These are phyloP conservation scores for Hippocampus kuda DNA, from an alignment of 2,797 vertebrate species.

Conservation along the genomic window DNA sequence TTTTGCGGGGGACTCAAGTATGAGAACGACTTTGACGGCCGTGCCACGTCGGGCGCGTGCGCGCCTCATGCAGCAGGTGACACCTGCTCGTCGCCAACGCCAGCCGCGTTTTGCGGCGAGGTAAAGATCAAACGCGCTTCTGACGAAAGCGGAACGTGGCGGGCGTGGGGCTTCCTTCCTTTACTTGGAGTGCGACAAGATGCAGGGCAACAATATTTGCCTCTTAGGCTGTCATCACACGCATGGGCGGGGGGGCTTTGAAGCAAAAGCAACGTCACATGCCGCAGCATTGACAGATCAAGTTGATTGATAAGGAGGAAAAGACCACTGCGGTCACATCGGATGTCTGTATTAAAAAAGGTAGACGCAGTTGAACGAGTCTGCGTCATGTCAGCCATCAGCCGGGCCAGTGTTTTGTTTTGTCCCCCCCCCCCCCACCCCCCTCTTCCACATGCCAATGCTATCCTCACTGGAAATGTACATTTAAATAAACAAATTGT, in stretches of 20 bases:
- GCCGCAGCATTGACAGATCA: constrained; percentile 27
- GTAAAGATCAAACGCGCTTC: not conserved
- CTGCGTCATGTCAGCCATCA: constrained; percentile 41
- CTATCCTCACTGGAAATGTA: constrained; percentile 23
- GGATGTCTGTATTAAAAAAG: constrained; percentile 6
- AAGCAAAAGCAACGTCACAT: constrained; percentile 20
- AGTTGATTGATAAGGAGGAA: constrained; percentile 35
- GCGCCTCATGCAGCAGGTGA: not conserved
- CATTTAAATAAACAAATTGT: constrained; percentile 42
- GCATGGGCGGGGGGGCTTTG: not conserved
- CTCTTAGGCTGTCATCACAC: constrained; percentile 47
- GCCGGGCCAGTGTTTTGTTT: constrained; percentile 19
- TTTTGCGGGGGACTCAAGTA: no score
- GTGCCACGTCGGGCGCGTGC: no score
- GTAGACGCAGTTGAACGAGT: constrained; percentile 18
- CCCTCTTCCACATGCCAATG: constrained; percentile 18
- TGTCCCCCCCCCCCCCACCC: not conserved
- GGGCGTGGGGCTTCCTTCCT: constrained; percentile 43
- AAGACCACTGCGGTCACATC: constrained; percentile 13
- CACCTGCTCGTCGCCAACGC: not conserved
- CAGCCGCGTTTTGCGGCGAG: not conserved
- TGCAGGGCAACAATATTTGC: constrained; percentile 27
- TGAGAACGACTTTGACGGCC: no score
- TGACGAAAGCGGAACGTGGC: constrained; percentile 16
- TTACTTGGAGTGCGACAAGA: constrained; percentile 27